These are phyloP conservation scores for Papilio machaon DNA, from an alignment of 1,140 invertebrate genomes.

Conservation along the genomic window DNA sequence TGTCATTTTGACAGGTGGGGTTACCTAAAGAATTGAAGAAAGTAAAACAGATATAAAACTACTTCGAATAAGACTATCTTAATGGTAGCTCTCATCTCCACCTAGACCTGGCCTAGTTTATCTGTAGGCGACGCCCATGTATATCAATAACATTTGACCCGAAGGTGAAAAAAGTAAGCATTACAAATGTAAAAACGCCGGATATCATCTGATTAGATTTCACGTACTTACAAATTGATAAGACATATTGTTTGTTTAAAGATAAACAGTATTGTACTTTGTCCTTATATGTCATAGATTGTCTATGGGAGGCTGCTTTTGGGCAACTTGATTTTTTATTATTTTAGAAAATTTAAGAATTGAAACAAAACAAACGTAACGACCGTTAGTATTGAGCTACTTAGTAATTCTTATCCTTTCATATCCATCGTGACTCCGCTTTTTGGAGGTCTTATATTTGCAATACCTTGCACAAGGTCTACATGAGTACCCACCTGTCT, in stretches of 20 bases:
- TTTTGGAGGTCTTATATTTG: no score
- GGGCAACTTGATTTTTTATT: not conserved
- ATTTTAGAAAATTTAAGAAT: not conserved
- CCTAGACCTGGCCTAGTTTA: no score
- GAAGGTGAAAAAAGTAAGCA: not conserved
- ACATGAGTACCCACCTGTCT: slow-evolving; percentile 85
- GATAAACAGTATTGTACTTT: not conserved
- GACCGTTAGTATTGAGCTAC: not conserved
- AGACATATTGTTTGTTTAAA: not conserved
- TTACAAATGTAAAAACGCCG: not conserved
- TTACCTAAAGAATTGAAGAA: no score
- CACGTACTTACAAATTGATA: not conserved
- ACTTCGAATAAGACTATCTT: no score
- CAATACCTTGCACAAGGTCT: not conserved
- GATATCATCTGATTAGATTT: not conserved
- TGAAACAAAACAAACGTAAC: not conserved
- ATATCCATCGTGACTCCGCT: slow-evolving; percentile 44
- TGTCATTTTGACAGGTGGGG: no score
- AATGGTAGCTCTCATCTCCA: no score
- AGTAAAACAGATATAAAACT: no score
- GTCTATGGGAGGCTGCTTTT: not conserved
- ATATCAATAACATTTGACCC: not conserved
- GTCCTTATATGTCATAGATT: not conserved
- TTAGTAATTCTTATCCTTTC: not conserved
- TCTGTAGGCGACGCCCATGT: no score